Base-by-base conservation (phyloP, 2,113 vertebrate species). In the Vulpes lagopus region DNA sequence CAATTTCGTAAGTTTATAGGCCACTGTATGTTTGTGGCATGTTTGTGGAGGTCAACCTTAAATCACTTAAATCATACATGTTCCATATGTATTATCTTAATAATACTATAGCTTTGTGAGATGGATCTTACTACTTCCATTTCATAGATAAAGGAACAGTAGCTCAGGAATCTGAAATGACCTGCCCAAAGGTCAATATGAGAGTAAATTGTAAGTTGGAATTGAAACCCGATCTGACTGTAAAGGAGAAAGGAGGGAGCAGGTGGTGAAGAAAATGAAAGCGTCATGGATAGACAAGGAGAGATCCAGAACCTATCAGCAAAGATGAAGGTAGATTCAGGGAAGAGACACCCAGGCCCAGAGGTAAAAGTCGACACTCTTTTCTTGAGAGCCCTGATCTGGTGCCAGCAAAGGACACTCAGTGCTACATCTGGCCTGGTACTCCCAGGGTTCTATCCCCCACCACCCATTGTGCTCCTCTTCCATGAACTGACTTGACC, bases 201-300 rank as follows among this genome's bases (percentile, higher is more conserved):
- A 69, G 95, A 64, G 22, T 69, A 23, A 82, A 1, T n/a, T 62
- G 5, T 43, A 59, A 92, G 27, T 43, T 79, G 67, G 27, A 67
- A 82, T 73, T 38, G 55, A 65, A 95, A 73, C 17, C 30, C 23
- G 69, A 5, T 57, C 30, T 79, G 38, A 82, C 11, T 27, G 3
- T 85, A 53, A 89, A 59, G 62, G 67, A 11, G 51, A 85, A 55
- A 38, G 51, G n/a, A 80, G 20, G 22, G 49, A 14, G 23, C 53
- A 65, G n/a, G 27, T 20, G 35, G 65, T 57, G 11, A 74, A 65
- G 78, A 15, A 71, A 81, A 78, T 32, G 38, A 30, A 27, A 91
- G 17, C 30, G 49, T 5, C 17, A 1, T 25, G 0, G 8, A 3
- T 20, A 5, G 43, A 43, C 20, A 1, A 12, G 3, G 35, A 38